Conservation (phyloP, 1,140 invertebrate species). For the Neodiprion pinetum region DNA sequence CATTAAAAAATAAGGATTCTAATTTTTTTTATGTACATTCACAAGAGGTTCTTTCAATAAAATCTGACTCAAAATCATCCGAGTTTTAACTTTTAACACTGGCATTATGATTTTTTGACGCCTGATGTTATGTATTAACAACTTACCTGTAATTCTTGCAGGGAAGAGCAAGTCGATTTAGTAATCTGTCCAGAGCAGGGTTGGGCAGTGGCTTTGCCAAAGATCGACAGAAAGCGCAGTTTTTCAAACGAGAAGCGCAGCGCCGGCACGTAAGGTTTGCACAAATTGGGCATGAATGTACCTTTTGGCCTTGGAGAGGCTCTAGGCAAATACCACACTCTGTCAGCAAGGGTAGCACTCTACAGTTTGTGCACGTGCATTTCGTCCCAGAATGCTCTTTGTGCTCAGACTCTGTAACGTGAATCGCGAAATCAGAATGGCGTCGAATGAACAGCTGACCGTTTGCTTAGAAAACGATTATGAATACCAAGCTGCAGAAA, state of each 20-base stretch:
- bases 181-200: conserved; percentile 30
- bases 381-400: no score
- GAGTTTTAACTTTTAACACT: no score
- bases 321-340: conserved; percentile 39
- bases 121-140: not conserved
- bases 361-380: conserved; percentile 19
- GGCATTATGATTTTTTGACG: no score
- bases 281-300: conserved; percentile 35
- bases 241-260: conserved; percentile 25
- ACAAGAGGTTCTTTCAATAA: no score
- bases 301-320: conserved; percentile 31
- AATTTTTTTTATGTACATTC: no score
- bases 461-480: no score
- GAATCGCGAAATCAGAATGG: no score
- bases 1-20: no score
- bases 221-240: conserved; percentile 36
- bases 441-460: no score
- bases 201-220: conserved; percentile 19
- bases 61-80: no score
- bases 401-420: no score
- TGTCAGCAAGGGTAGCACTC: conserved; percentile 17
- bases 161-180: conserved; percentile 29
- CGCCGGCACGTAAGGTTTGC: conserved; percentile 33
- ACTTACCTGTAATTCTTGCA: conserved; percentile 32
- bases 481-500: no score